Base-by-base conservation (phyloP, 2,113 vertebrate genomes). In the Passer domesticus region DNA sequence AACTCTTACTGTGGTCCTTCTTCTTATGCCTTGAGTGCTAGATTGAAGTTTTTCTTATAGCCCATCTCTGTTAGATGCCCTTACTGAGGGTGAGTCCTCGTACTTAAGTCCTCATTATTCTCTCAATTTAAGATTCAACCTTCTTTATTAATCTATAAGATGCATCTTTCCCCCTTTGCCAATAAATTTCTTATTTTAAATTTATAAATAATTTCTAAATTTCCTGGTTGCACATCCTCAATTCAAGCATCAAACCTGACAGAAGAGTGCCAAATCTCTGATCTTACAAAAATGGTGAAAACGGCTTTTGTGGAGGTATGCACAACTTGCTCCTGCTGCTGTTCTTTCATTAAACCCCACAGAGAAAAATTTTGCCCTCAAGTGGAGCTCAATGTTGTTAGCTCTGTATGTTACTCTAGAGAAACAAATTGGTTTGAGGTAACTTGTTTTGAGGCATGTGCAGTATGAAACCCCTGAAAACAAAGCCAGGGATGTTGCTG, bases 381-480 rank as follows among this genome's bases (percentile, higher is more conserved):
- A 25, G 24, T 28, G 28, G 14, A 83, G 20, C 23, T 85, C 12
- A 21, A 11, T 49, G 23, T 49, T 60, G 3, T 78, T 73, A 49
- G 19, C 22, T 83, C 49, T 81, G 17, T 49, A 27, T 58, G n/a
- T 41, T 58, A 31, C 15, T 70, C 58, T 49, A 22, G 16, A 58
- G 63, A 67, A 88, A 56, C 11, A 50, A 79, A 83, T 15, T 1
- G 0, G 4, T 73, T 79, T 52, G 58, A 90, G 56, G 31, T 24
- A 79, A 35, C 14, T 64, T 68, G 6, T 5, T 7, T 6, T 53
- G 55, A 74, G n/a, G 5, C 31, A 24, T 0, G 0, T 70, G 31
- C n/a, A 20, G 18, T 10, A 27, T 47, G 68, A 89, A 63, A 83
- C 8, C 25, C 30, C 37, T 27, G 27, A 77, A 66, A 70, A 15